Base-by-base conservation (phyloP, 2,113 vertebrate species). In the Atractosteus spatula region DNA sequence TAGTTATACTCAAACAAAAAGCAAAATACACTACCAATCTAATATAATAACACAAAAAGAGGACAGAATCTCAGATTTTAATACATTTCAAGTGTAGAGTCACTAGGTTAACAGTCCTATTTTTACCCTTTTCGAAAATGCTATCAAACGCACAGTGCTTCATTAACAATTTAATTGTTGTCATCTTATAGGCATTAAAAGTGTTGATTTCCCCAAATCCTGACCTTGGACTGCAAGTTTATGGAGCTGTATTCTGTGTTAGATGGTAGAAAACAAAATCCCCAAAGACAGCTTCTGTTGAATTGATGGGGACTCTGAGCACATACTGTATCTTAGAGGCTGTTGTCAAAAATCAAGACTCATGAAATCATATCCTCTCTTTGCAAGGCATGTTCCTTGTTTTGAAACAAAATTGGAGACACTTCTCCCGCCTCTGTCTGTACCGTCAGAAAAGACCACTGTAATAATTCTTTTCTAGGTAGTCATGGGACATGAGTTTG, bases 301-400 rank as follows among this genome's bases (percentile, higher is more conserved):
- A 59, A 29, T 70, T 55, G 68, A 17, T 70, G 11, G 55, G 68
- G 68, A 59, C 10, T 57, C 7, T 44, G 12, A 44, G 55, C 13
- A 70, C 41, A 44, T 6, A 13, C 3, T 8, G 47, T 8, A 64
- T 64, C 17, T 64, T 6, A 64, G 41, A 7, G 41, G 62, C 41
- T 64, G 41, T 59, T 42, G 68, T 59, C 29, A 56, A 44, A 41
- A 55, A 55, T 8, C 8, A 71, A 55, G 14, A 17, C 66, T 16
- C 44, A 62, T 69, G 41, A 74, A 62, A 11, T 68, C 72, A 69
- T 62, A 44, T 74, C 43, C 67, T 44, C 57, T 51, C 13, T 10
- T 68, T 63, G 41, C 44, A 59, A 17, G 47, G 44, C 73, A 57
- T 29, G 61, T 55, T 64, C n/a, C 8, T 43, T 5, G 12, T 63